phyloP scores from a whole-genome alignment of 1,140 invertebrate genomes.

The Ooceraea biroi region DNA sequence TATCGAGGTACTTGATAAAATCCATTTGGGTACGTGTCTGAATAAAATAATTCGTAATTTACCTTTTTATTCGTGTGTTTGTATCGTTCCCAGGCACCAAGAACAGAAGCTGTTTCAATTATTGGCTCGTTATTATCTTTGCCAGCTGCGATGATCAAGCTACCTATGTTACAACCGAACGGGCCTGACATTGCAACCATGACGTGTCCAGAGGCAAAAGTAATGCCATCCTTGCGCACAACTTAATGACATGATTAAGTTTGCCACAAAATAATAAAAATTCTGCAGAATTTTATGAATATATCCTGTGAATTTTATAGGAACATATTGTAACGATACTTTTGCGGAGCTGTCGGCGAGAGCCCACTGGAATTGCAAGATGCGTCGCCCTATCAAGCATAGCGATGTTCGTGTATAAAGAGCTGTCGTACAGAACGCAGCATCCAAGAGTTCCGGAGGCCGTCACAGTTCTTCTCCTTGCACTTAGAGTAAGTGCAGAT shows the following conservation, averaged over 20 bases:
- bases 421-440: conserved; percentile 89
- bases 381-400: conserved; percentile 96
- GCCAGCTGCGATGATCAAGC: conserved; percentile 91
- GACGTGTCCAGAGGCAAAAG: conserved; percentile 92
- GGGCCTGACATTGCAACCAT: conserved; percentile 90
- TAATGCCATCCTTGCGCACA: conserved; percentile 78
- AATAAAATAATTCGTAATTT: conserved; percentile 45
- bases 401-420: conserved; percentile 94
- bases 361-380: conserved; percentile 95
- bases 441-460: conserved; percentile 93
- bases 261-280: neutral
- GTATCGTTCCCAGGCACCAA: conserved; percentile 89
- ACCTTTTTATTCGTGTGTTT: neutral
- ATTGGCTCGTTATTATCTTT: conserved; percentile 95
- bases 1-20: conserved; percentile 86
- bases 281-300: conserved; percentile 27
- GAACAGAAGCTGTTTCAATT: conserved; percentile 96
- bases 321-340: conserved; percentile 96
- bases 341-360: conserved; percentile 93
- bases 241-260: conserved; percentile 9
- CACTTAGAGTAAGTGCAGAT: conserved; percentile 89
- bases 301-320: conserved; percentile 86
- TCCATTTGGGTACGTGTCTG: conserved; percentile 12
- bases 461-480: conserved; percentile 94
- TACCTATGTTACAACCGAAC: conserved; percentile 94